These are phyloP conservation scores for Siderastrea siderea DNA, from an alignment of 92 coral and sea anemone genomes.

Conservation along the genomic window DNA sequence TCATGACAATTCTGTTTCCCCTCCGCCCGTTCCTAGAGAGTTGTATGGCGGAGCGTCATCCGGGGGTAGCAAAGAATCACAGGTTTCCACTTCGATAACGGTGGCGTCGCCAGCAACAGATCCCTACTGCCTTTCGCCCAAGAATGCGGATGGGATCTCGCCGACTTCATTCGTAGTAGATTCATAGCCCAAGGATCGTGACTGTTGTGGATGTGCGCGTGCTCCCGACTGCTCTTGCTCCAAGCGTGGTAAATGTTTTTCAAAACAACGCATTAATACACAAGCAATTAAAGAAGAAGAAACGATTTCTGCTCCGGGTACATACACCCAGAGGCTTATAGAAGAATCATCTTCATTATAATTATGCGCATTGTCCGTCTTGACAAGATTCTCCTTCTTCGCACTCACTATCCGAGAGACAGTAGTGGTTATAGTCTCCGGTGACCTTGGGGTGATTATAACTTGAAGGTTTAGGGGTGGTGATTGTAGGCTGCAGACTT, in stretches of 20 bases:
- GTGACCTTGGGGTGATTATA: no score
- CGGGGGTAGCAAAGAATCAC: neutral
- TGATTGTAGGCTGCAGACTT: neutral
- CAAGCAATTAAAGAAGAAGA: no score
- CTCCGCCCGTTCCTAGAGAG: slow-evolving; percentile 9
- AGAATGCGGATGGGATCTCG: neutral
- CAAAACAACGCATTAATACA: no score
- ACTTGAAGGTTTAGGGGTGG: neutral
- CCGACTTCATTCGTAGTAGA: no score
- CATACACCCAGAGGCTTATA: neutral
- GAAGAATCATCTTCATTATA: neutral
- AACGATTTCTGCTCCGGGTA: neutral
- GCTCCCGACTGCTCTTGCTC: no score
- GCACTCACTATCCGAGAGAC: slow-evolving; percentile 1
- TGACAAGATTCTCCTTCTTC: neutral
- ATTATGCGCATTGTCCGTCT: neutral
- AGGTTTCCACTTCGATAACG: slow-evolving; percentile 3
- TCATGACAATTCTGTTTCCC: neutral
- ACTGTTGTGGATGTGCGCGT: no score
- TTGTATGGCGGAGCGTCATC: slow-evolving; percentile 70
- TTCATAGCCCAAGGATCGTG: no score
- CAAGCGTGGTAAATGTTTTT: no score
- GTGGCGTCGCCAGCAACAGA: neutral
- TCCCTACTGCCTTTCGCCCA: neutral
- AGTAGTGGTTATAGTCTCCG: neutral